A percentile compares a stretch with the other conserved stretches of the same genome.
Conservation (phyloP, 1,140 invertebrate genomes). For the Eupristina koningsbergeri region DNA sequence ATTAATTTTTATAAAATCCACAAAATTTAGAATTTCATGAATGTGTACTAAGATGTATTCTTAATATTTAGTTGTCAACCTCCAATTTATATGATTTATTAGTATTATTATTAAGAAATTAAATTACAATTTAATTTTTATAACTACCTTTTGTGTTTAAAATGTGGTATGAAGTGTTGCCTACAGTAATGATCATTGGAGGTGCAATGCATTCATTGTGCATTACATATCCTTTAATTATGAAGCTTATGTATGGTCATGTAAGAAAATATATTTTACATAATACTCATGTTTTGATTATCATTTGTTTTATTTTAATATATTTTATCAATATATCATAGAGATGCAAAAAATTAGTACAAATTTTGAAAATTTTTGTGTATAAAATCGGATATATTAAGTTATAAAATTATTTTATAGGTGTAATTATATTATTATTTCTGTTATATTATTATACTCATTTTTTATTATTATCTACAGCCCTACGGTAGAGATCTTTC, state of each 20-base stretch:
- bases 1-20: too few relatives aligned
- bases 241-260: neutral
- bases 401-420: neutral
- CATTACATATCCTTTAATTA: neutral
- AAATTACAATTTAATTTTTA: too few relatives aligned
- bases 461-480: neutral
- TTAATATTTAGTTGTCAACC: too few relatives aligned
- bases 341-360: too few relatives aligned
- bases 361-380: too few relatives aligned
- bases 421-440: neutral
- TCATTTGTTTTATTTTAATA: slow-evolving; percentile 13
- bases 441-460: neutral
- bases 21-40: too few relatives aligned
- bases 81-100: too few relatives aligned
- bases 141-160: neutral
- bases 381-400: too few relatives aligned
- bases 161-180: slow-evolving; percentile 57
- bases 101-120: too few relatives aligned
- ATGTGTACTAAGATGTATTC: too few relatives aligned
- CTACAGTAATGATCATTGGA: slow-evolving; percentile 27
- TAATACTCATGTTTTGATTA: too few relatives aligned
- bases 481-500: neutral
- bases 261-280: slow-evolving; percentile 51
- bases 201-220: neutral
- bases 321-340: too few relatives aligned